A percentile compares a stretch with the other conserved stretches of the same genome.
Evolutionary conservation across 2,888 invertebrate species (phyloP).

Genomic region (Cosmia pyralina): DNA sequence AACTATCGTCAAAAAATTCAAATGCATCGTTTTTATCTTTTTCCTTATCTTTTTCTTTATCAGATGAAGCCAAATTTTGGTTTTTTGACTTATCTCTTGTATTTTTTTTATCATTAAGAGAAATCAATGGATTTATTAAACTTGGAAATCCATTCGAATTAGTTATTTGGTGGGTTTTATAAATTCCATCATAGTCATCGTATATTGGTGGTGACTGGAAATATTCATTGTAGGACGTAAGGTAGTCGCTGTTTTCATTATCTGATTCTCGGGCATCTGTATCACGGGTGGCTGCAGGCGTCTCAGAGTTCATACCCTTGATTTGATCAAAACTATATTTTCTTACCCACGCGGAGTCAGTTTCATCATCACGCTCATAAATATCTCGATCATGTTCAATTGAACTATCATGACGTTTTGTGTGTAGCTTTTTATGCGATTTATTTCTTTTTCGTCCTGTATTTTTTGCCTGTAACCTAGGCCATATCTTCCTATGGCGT

Average conservation of each 20-base stretch:
- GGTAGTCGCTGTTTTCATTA: background rate
- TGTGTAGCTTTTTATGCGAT: background rate
- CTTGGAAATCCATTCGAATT: slow-evolving; percentile 6
- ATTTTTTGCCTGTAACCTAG: slow-evolving; percentile 1
- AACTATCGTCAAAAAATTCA: background rate
- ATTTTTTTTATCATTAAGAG: slow-evolving; percentile 6
- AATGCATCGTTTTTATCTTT: background rate
- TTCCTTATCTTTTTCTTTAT: slow-evolving; percentile 4
- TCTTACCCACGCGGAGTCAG: background rate
- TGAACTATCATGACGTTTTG: slow-evolving; percentile 1
- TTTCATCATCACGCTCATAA: slow-evolving; percentile 3
- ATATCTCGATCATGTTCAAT: slow-evolving; percentile 11
- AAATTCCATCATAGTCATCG: slow-evolving; percentile 32
- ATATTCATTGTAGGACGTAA: slow-evolving; percentile 24
- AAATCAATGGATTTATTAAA: slow-evolving; percentile 12
- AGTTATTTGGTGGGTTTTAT: slow-evolving; percentile 1
- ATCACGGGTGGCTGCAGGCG: background rate
- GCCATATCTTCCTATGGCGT: background rate
- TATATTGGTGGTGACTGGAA: slow-evolving; percentile 34
- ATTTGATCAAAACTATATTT: slow-evolving; percentile 29
- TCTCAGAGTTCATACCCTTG: background rate
- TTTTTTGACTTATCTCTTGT: background rate
- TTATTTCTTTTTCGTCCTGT: slow-evolving; percentile 1
- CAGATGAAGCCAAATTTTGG: background rate
- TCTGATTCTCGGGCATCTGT: background rate